Base-by-base conservation (phyloP, 2,797 vertebrate species). In the Euphonia xanthogaster region DNA sequence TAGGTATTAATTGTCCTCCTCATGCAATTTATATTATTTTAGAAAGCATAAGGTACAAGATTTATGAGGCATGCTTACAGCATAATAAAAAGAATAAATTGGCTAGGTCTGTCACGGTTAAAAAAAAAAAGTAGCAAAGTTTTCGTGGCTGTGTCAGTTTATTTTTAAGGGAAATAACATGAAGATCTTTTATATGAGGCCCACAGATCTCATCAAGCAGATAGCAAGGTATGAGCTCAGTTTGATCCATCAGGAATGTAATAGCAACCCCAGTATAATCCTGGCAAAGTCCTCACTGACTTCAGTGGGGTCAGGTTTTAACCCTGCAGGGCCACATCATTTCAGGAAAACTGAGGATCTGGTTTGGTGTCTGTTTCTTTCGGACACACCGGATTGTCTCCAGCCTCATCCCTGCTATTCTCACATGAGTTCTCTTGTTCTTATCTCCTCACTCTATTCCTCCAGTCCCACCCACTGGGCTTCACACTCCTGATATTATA, bases 341-440 rank as follows among this genome's bases (percentile, higher is more conserved):
- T 42, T 79, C 39, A 92, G 51, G 51, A 92, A 50, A 88, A 53
- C 37, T 30, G 39, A 47, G 8, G 21, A 15, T 77, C 47, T 80
- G 28, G 8, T 24, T 60, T 37, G 14, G 25, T 30, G 21, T 27
- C 48, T 37, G 15, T 42, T 73, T 70, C 35, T 50, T 39, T 82
- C 5, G 5, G 25, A 72, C 6, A 4, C 45, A 48, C 14, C 1
- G 0, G 12, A n/a, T 12, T 2, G 5, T 77, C 65, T 80, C 39
- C 1, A 1, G 44, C 30, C 9, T 79, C 10, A 14, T 10, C 25
- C 63, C 35, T 11, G 12, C 37, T 81, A n/a, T 30, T 71, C 35
- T 65, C 33, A 33, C n/a, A 18, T 3, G 5, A 20, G 8, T n/a
- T 67, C 6, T 11, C n/a, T 33, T 42, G 22, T 30, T 67, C 42